Base-by-base conservation (phyloP, 2,113 vertebrate species). In the Entosphenus tridentatus region DNA sequence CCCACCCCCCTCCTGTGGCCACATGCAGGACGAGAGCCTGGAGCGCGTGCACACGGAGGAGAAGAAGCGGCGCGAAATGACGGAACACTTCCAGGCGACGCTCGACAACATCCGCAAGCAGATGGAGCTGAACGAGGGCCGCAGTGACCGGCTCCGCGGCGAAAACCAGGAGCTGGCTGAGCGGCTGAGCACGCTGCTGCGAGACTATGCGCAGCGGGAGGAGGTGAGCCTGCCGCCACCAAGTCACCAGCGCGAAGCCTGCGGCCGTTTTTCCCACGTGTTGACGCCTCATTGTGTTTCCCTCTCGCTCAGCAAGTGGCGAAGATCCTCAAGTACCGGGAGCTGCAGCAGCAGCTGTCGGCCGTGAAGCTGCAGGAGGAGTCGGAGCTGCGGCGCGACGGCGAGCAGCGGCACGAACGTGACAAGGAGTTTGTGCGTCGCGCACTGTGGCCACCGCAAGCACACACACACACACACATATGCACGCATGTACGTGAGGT, bases 281-380 rank as follows among this genome's bases (percentile, higher is more conserved):
- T n/a, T 65, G n/a, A 21, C 8, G 62, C 21, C 62, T 65, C 9
- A 65, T 9, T 65, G n/a, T n/a, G 62, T n/a, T 11, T 9, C n/a
- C n/a, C 21, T 9, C 21, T 16, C 62, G 62, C 10, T n/a, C 62
- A 65, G 62, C 62, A 65, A 65, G 62, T 65, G 62, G 62, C 62
- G n/a, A 65, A 65, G 62, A 8, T 65, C n/a, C n/a, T 65, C 62
- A 9, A 11, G 62, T 65, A 16, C 21, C 62, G 62, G n/a, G 62
- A 65, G 62, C 62, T 65, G 62, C 62, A 65, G n/a, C 62, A 65
- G 62, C 62, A 65, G 10, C 62, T 65, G 10, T n/a, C 62, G n/a
- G 62, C n/a, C n/a, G 62, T 65, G 62, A 65, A 65, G 21, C 62
- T 65, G 62, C 62, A 65, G 62, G 62, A 65, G 62, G 62, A 65